Base-by-base conservation (phyloP, 2,113 vertebrate genomes). In the Dendrocopos noguchii region DNA sequence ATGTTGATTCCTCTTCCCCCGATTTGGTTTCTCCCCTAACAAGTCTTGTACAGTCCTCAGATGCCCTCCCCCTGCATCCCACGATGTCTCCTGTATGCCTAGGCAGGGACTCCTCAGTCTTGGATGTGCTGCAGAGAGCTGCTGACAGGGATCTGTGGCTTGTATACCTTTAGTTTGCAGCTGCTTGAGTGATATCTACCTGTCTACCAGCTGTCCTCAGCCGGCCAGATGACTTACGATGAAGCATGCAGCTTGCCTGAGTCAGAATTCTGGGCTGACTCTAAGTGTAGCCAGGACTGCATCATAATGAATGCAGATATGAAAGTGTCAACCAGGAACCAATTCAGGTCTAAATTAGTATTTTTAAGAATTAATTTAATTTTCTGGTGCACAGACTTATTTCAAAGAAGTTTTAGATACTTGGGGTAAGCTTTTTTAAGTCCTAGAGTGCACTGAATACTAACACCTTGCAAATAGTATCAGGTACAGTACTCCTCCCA, bases 181-280 rank as follows among this genome's bases (percentile, higher is more conserved):
- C 16, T 65, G 8, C 24, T 73, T 65, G 33, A 60, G 0, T 36
- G 59, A 33, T 25, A 44, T 0, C 67, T 15, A 59, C 29, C 31
- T 3, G 24, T 10, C 71, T 15, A 42, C 31, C 29, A 46, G 3
- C 6, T 9, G 18, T 2, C 9, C 9, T 44, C 65, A 16, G 21
- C 29, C 39, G 44, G 16, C 4, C 1, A 17, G 20, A 33, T 1
- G 4, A 21, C 7, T 73, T 46, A 4, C 0, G 6, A 46, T 25
- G 33, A 33, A 74, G 57, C 19, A 8, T 19, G 14, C 15, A 71
- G 57, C 21, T 81, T 66, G 33, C 18, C 24, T 15, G 9, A 56
- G 2, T 56, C 66, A 50, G 36, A 88, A 66, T 16, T 66, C 27
- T 42, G 16, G 27, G n/a, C 24, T 67, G 74, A 66, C 42, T 79